Evolutionary conservation across 2,113 vertebrate genomes (phyloP).

Genomic region (Centropus bengalensis): DNA sequence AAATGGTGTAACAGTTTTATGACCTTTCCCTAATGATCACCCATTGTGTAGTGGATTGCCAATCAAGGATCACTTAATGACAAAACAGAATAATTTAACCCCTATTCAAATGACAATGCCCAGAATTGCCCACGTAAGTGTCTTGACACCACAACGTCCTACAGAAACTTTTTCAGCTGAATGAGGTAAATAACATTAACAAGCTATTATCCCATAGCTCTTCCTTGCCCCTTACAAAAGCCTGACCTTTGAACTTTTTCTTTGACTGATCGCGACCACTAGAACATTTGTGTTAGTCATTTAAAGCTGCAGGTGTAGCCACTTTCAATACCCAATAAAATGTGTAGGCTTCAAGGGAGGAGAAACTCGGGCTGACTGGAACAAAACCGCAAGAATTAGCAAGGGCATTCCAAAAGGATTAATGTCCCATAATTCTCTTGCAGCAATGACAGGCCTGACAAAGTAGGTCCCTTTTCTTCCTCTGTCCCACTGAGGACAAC

Average conservation of each 20-base stretch:
- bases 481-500: background rate
- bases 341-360: constrained; percentile 36
- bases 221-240: constrained; percentile 81
- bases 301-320: constrained; percentile 92
- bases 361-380: background rate
- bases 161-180: constrained; percentile 76
- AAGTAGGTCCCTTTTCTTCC: background rate
- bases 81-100: constrained; percentile 85
- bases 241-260: constrained; percentile 86
- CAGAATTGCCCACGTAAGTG: constrained; percentile 78
- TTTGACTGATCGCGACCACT: constrained; percentile 82
- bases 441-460: background rate
- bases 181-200: constrained; percentile 86
- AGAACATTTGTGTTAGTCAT: constrained; percentile 83
- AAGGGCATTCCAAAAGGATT: constrained; percentile 63
- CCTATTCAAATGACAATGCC: constrained; percentile 82
- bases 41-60: constrained; percentile 83
- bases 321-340: constrained; percentile 86
- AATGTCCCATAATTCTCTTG: background rate
- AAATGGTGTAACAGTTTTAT: constrained; percentile 84
- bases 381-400: constrained; percentile 29
- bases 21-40: constrained; percentile 83
- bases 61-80: constrained; percentile 88
- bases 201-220: constrained; percentile 81
- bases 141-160: constrained; percentile 75